A percentile compares a stretch with the other conserved stretches of the same genome.
Evolutionary conservation across 1,140 invertebrate genomes (phyloP).

Genomic region (Drosophila yakuba): DNA sequence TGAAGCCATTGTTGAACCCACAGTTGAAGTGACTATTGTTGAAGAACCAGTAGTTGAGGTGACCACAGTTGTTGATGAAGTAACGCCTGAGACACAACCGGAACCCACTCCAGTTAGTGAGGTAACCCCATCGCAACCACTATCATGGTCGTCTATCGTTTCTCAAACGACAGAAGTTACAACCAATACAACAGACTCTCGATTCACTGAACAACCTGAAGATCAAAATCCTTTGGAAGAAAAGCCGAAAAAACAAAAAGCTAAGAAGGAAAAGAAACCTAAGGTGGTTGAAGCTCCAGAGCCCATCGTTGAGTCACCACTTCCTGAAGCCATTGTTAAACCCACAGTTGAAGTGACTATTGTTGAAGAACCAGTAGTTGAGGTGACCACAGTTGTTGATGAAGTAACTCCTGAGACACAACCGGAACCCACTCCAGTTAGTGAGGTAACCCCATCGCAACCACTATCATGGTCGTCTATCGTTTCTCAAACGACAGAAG

Average conservation of each 20-base stretch:
- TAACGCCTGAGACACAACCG: background rate
- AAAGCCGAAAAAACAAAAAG: slow-evolving; percentile 20
- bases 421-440: background rate
- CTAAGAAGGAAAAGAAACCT: slow-evolving; percentile 37
- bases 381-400: background rate
- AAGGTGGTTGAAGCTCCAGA: slow-evolving; percentile 4
- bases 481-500: slow-evolving; percentile 5
- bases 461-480: slow-evolving; percentile 9
- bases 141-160: slow-evolving; percentile 17
- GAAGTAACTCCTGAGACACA: background rate
- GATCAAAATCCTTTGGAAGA: background rate
- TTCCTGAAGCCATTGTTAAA: background rate
- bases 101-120: background rate
- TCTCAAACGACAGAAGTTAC: slow-evolving; percentile 7
- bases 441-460: background rate
- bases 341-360: background rate
- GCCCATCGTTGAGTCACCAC: background rate
- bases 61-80: background rate
- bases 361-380: background rate
- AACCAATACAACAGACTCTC: background rate
- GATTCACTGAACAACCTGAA: background rate
- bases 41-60: slow-evolving; percentile 7
- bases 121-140: background rate
- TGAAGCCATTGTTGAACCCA: slow-evolving; percentile 2
- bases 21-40: slow-evolving; percentile 1